A percentile compares a stretch with the other conserved stretches of the same genome.
Evolutionary conservation across 2,888 invertebrate species (phyloP).

Genomic region (Brassicogethes aeneus): DNA sequence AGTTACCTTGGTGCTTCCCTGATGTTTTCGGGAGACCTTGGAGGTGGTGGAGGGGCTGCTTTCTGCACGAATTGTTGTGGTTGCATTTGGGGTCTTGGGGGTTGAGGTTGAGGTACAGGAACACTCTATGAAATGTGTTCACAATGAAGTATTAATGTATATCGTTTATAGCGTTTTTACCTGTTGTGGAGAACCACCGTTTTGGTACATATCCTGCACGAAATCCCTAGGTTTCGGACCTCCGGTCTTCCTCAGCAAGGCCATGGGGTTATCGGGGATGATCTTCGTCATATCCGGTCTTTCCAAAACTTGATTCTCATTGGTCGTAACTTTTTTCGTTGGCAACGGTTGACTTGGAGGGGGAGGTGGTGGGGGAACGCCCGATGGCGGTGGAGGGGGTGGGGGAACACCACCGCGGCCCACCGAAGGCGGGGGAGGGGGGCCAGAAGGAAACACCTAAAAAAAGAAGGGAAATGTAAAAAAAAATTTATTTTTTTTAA

Average conservation of each 20-base stretch:
- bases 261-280: constrained; percentile 65
- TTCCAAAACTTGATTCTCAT: constrained; percentile 44
- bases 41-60: constrained; percentile 4
- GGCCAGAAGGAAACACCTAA: constrained; percentile 42
- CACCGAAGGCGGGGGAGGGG: constrained; percentile 27
- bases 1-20: not conserved
- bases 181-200: constrained; percentile 7
- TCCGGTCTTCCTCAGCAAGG: constrained; percentile 58
- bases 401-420: constrained; percentile 29
- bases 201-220: constrained; percentile 27
- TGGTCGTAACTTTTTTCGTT: constrained; percentile 41
- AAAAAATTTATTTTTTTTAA: not conserved
- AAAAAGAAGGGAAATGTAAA: not conserved
- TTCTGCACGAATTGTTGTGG: not conserved
- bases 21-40: constrained; percentile 17
- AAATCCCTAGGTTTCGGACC: constrained; percentile 43
- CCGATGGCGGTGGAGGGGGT: constrained; percentile 48
- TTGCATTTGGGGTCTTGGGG: constrained; percentile 5
- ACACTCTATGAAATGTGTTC: no score
- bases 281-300: constrained; percentile 60
- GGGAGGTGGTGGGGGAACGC: constrained; percentile 41
- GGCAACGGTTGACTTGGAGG: constrained; percentile 51
- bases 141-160: not conserved
- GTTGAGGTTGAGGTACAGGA: constrained; percentile 1
- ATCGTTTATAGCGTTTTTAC: no score